Evolutionary conservation across 2,113 vertebrate species (phyloP), one percentile per base, ranked within the genome.

Genomic region (Pica pica): DNA sequence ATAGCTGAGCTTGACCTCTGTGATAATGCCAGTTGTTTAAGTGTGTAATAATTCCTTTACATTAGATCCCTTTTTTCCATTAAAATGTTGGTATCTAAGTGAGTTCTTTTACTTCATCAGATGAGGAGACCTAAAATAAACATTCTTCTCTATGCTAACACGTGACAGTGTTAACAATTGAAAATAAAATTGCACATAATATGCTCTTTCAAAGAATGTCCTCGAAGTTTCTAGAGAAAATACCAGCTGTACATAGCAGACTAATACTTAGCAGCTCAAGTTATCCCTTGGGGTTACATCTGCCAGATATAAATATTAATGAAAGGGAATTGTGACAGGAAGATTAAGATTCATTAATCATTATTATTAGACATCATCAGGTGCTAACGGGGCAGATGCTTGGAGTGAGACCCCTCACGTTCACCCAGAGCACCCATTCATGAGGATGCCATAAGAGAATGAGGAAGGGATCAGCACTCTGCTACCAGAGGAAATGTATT

Each of bases 241-340:
- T 94, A 92, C 87, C 94, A 93, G 83, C 94, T 95, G 94, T 67
- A 92, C 71, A 55, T n/a, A 90, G 80, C 93, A 92, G 71, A 46
- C 37, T 86, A 86, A 92, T 76, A 53, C 76, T 75, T 67, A 60
- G 55, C 89, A 92, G 77, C 73, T 90, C 74, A 64, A 92, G 49
- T 42, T 68, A 64, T 64, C 95, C 92, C 85, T 67, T 79, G 83
- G 92, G 94, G 70, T 33, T 93, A 95, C 94, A 96, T 95, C 94
- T 97, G 95, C 90, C 94, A 90, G 81, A 93, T 85, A 83, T 92
- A 95, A 96, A 89, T 95, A 95, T 94, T 94, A 95, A 94, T 93
- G 89, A 91, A 93, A 88, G 79, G 49, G 82, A 95, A 77, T 87
- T 87, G 77, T 74, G 90, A 60, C 70, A 69, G 78, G 35, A 93